A percentile compares a stretch with the other conserved stretches of the same genome.
phyloP scores from a whole-genome alignment of 2,113 vertebrate species.

The Hippocampus barbouri region DNA sequence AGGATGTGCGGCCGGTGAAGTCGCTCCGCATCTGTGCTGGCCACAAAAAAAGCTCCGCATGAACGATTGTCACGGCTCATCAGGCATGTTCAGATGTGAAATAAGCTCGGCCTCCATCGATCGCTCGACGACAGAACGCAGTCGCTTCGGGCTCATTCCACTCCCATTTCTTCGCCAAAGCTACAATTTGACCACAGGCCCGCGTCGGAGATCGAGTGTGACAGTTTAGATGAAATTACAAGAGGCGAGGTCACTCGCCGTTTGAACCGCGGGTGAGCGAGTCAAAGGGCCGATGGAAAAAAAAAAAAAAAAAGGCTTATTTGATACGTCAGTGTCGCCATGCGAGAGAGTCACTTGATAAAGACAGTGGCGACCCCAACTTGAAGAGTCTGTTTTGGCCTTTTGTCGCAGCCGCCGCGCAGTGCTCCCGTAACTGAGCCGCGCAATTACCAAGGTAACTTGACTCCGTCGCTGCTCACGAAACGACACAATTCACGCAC shows the following conservation, averaged over 20 bases:
- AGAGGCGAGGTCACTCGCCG: slow-evolving; percentile 19
- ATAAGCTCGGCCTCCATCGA: slow-evolving; percentile 34
- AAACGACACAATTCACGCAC: neutral
- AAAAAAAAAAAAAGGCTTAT: neutral
- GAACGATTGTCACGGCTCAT: slow-evolving; percentile 64
- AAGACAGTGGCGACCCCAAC: neutral
- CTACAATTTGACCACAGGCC: slow-evolving; percentile 16
- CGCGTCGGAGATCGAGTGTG: slow-evolving; percentile 13
- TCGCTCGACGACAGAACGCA: slow-evolving; percentile 31
- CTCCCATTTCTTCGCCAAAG: slow-evolving; percentile 25
- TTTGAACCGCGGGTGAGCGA: neutral
- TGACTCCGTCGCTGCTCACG: neutral
- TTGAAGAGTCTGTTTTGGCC: neutral
- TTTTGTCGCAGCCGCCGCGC: neutral
- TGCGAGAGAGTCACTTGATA: neutral
- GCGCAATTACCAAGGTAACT: no score
- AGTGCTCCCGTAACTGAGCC: neutral
- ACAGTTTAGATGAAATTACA: slow-evolving; percentile 21
- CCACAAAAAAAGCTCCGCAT: slow-evolving; percentile 41
- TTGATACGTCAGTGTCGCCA: neutral
- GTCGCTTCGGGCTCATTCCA: slow-evolving; percentile 42
- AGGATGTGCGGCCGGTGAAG: slow-evolving; percentile 35
- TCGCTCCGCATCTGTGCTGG: slow-evolving; percentile 63
- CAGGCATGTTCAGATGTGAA: slow-evolving; percentile 52
- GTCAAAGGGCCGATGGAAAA: neutral